Base-by-base conservation (phyloP, 2,888 invertebrate genomes). In the Eristalis intricaria region DNA sequence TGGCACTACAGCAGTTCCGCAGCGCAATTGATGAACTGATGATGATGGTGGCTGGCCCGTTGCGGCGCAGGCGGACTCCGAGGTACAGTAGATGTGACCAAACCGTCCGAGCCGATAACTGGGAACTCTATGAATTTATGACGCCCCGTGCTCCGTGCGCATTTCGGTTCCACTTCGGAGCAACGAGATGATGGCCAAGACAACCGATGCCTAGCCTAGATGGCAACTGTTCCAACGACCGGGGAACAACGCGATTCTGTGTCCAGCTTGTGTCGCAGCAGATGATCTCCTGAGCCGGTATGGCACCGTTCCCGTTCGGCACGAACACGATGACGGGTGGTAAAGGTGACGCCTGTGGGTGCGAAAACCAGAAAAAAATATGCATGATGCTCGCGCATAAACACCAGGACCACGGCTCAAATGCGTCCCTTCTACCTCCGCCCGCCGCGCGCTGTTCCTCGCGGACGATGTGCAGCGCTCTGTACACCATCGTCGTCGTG, bases 261-360 rank as follows among this genome's bases (percentile, higher is more conserved):
- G 76, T 68, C 80, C 76, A 84, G 75, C 71, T 76, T 80, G 71
- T 86, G 82, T 86, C 82, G 85, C 83, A 81, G 32, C 22, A 26
- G 65, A 75, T 70, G 78, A 75, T 82, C 74, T 84, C 70, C 26
- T 3, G 56, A 76, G 61, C 23, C 40, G 74, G 86, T 86, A 86
- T 65, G 56, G 83, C 86, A 81, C 77, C 50, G 32, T 7, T 4
- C 32, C 10, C 43, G 73, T 13, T 23, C 11, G 29, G 40, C 66
- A 73, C 85, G 82, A 84, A 71, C 63, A 75, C 77, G 40, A 70
- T 56, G 66, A 65, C 73, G 75, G 79, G 75, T 87, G 71, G 71
- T 58, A 87, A 77, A 80, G 87, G 87, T 87, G 87, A 87, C 84
- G 84, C 87, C 87, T 80, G 84, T 87, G 87, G 87, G 87, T 87